Evolutionary conservation across 2,113 vertebrate genomes (phyloP).

Genomic region (Sinocyclocheilus anshuiensis): DNA sequence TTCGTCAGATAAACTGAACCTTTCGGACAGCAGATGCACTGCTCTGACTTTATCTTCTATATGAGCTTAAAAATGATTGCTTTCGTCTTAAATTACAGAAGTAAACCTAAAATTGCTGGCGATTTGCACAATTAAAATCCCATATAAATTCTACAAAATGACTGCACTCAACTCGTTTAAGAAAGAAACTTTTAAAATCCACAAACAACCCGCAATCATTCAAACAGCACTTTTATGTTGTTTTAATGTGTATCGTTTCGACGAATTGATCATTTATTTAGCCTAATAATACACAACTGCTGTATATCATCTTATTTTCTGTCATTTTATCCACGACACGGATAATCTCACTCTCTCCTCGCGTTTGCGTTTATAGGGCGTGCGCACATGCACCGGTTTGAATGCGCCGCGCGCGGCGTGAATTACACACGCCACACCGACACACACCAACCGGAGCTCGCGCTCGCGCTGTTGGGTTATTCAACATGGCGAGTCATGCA

Average conservation of each 20-base stretch:
- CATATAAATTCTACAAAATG: not conserved
- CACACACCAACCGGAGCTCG: conserved; percentile 9
- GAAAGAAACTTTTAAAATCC: not conserved
- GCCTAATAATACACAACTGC: not conserved
- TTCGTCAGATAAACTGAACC: not conserved
- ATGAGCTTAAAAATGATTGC: too few relatives aligned
- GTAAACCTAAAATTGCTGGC: not conserved
- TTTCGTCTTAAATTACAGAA: not conserved
- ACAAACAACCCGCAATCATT: not conserved
- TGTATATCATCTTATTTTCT: too few relatives aligned
- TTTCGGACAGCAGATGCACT: not conserved
- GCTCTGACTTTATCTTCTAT: not conserved
- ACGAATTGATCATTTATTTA: too few relatives aligned
- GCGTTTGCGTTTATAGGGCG: too few relatives aligned
- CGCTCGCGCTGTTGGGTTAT: not conserved
- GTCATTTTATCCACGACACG: too few relatives aligned
- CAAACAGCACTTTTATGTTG: not conserved
- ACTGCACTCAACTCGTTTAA: not conserved
- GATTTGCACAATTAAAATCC: not conserved
- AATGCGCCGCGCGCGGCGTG: not conserved
- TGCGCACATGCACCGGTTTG: not conserved
- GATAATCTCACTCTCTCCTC: too few relatives aligned
- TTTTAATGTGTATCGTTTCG: not conserved
- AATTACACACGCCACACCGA: not conserved
- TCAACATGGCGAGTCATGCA: conserved; percentile 41